These are phyloP conservation scores for Cichlasoma orientale DNA, from an alignment of 2,797 vertebrate species.

Conservation along the genomic window DNA sequence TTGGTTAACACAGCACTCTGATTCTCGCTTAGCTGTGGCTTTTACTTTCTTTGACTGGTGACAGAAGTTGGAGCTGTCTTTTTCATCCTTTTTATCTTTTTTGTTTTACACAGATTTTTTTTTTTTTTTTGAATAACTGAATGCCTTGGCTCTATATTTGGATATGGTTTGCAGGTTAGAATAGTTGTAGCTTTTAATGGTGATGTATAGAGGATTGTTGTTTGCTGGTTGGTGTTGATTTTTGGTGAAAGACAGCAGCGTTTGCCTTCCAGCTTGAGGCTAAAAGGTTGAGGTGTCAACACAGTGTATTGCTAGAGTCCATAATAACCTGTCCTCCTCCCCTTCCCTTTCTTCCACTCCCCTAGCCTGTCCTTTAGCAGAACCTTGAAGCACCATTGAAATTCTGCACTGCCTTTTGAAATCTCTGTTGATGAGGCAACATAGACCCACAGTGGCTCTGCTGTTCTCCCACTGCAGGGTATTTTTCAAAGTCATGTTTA, in stretches of 20 bases:
- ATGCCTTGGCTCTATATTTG: slow-evolving; percentile 16
- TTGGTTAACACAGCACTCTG: slow-evolving; percentile 72
- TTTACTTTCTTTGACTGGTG: slow-evolving; percentile 43
- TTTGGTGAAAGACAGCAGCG: slow-evolving; percentile 55
- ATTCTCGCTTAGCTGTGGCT: slow-evolving; percentile 65
- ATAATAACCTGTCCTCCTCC: slow-evolving; percentile 67
- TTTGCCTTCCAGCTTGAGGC: slow-evolving; percentile 57
- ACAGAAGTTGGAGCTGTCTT: slow-evolving; percentile 38
- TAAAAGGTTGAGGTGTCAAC: slow-evolving; percentile 76
- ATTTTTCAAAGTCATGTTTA: slow-evolving; percentile 85
- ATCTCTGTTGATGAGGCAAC: slow-evolving; percentile 84
- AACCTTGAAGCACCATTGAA: slow-evolving; percentile 83
- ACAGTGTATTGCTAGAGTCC: slow-evolving; percentile 61
- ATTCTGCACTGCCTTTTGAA: slow-evolving; percentile 82
- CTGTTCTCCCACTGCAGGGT: slow-evolving; percentile 75
- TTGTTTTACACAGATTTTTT: slow-evolving; percentile 19
- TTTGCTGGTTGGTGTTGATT: slow-evolving; percentile 45
- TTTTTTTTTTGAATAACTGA: slow-evolving; percentile 16
- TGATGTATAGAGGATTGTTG: slow-evolving; percentile 3
- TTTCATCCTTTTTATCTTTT: slow-evolving; percentile 25
- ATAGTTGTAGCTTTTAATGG: slow-evolving; percentile 4
- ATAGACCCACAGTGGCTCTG: slow-evolving; percentile 69
- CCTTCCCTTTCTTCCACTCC: slow-evolving; percentile 29
- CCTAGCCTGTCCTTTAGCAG: slow-evolving; percentile 76
- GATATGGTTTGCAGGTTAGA: not conserved